phyloP scores from a whole-genome alignment of 1,140 invertebrate species.

The Apis cerana region DNA sequence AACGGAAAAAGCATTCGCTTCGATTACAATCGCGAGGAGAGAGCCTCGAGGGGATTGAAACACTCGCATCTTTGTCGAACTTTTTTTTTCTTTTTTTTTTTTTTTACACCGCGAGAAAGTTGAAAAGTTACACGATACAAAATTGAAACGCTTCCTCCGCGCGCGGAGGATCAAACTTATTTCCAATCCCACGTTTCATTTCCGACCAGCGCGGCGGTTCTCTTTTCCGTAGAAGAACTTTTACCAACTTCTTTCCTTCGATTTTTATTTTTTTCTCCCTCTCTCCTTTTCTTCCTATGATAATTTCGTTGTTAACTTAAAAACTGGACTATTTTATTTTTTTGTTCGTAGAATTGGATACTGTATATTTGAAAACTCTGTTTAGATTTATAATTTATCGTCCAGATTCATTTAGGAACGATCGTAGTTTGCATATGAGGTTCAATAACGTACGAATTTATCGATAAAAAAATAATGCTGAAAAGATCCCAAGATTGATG shows the following conservation, averaged over 20 bases:
- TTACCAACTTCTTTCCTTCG: not conserved
- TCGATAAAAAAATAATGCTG: not conserved
- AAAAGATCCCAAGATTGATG: not conserved
- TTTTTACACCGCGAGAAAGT: conserved; percentile 25
- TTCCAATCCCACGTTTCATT: conserved; percentile 6
- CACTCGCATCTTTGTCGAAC: conserved; percentile 49
- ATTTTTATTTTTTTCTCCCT: not conserved
- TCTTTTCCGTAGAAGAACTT: not conserved
- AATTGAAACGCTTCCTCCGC: not conserved
- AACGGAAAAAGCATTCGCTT: conserved; percentile 41
- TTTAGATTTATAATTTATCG: no score
- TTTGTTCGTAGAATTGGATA: no score
- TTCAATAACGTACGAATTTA: not conserved
- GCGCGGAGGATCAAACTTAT: not conserved
- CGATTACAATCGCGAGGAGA: conserved; percentile 43
- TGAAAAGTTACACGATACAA: conserved; percentile 11
- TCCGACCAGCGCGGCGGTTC: not conserved
- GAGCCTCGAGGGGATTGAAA: conserved; percentile 14
- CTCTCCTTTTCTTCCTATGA: no score
- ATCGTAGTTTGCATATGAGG: no score
- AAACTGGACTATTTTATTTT: not conserved
- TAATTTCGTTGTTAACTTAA: not conserved
- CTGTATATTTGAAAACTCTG: no score
- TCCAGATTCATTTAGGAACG: no score
- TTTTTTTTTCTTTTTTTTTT: not conserved